These are phyloP conservation scores for Limonius californicus DNA, from an alignment of 1,140 invertebrate species.

Conservation along the genomic window DNA sequence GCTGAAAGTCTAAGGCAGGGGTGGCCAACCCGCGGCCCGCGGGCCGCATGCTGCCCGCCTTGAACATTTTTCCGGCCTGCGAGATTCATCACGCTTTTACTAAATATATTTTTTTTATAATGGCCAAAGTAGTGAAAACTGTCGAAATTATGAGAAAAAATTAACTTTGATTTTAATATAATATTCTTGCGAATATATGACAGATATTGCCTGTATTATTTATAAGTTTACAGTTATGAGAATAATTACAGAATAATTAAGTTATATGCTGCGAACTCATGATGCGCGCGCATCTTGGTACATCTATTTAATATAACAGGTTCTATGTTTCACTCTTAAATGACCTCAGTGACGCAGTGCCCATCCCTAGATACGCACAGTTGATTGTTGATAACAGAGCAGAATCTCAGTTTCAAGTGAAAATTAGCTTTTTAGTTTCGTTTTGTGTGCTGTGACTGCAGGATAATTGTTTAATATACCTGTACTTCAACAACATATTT, in stretches of 20 bases:
- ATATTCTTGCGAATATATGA: background rate
- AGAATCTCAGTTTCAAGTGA: conserved; percentile 3
- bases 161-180: background rate
- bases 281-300: background rate
- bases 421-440: background rate
- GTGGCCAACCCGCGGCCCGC: background rate
- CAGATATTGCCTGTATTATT: background rate
- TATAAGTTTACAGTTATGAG: background rate
- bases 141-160: background rate
- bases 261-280: background rate
- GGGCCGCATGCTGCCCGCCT: no score
- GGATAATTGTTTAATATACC: background rate
- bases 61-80: conserved; percentile 1
- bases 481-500: conserved; percentile 14
- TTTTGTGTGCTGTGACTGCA: background rate
- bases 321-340: background rate
- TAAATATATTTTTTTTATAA: conserved; percentile 1
- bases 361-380: background rate
- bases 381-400: background rate
- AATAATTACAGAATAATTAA: background rate
- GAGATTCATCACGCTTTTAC: conserved; percentile 1
- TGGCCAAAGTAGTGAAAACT: background rate
- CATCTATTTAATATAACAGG: background rate
- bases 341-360: background rate
- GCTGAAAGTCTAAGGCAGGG: no score